Conservation (phyloP, 1,140 invertebrate species). For the Heliconius himera region DNA sequence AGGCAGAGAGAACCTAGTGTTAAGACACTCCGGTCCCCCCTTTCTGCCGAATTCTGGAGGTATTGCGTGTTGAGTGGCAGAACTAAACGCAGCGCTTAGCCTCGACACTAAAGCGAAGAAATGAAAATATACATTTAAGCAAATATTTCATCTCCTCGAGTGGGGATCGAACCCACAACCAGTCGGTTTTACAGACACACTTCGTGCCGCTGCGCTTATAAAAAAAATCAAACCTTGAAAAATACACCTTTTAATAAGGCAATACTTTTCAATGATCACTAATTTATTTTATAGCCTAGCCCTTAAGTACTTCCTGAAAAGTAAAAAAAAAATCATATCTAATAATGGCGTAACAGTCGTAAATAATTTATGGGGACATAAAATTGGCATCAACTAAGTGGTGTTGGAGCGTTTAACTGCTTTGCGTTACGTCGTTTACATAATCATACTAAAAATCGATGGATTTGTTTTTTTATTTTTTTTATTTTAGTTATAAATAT, state of each 20-base stretch:
- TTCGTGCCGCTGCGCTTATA: too few species aligned
- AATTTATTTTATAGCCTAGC: background rate
- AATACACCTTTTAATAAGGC: background rate
- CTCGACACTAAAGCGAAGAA: too few species aligned
- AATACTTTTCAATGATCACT: constrained; percentile 18
- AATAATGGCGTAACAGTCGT: constrained; percentile 50
- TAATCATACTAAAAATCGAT: constrained; percentile 11
- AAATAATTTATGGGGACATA: constrained; percentile 57
- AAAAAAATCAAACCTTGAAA: constrained; percentile 5
- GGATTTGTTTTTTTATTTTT: background rate
- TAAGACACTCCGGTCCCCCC: too few species aligned
- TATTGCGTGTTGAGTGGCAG: too few species aligned
- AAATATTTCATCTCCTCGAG: too few species aligned
- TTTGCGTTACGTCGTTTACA: constrained; percentile 43
- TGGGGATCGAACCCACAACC: too few species aligned
- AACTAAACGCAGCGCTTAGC: too few species aligned
- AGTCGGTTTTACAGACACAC: too few species aligned
- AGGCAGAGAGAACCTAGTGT: too few species aligned
- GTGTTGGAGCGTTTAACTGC: constrained; percentile 52
- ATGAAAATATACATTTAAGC: too few species aligned
- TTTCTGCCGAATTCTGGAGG: too few species aligned
- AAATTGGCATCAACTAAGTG: constrained; percentile 52
- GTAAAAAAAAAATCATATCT: constrained; percentile 17
- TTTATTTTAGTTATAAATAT: background rate
- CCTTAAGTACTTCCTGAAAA: constrained; percentile 6